Conservation (phyloP, 2,888 invertebrate genomes). For the Oligia strigilis region DNA sequence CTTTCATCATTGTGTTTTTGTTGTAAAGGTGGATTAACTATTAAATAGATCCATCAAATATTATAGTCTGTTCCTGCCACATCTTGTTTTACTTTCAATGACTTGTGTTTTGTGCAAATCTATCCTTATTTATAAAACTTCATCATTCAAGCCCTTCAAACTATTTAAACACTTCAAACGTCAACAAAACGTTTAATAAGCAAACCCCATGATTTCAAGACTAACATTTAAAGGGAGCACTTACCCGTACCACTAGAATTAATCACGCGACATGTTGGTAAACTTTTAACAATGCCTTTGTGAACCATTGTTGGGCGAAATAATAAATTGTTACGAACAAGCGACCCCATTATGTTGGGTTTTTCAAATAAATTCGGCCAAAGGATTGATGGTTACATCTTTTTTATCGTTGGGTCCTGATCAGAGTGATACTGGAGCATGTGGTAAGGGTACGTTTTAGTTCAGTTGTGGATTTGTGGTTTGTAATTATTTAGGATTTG, state of each 20-base stretch:
- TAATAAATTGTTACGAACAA: conserved; percentile 73
- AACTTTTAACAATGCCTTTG: conserved; percentile 84
- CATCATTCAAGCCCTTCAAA: conserved; percentile 8
- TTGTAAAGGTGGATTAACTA: background rate
- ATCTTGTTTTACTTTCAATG: background rate
- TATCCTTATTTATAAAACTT: background rate
- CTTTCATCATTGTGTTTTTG: background rate
- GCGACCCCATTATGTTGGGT: conserved; percentile 69
- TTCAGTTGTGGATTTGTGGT: conserved; percentile 3
- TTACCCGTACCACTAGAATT: conserved; percentile 84
- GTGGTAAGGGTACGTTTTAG: conserved; percentile 39
- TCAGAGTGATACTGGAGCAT: conserved; percentile 55
- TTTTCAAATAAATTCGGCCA: conserved; percentile 81
- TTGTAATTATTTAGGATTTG: background rate
- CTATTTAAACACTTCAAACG: conserved; percentile 53
- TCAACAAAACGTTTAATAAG: conserved; percentile 56
- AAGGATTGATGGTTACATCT: conserved; percentile 80
- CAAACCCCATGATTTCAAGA: conserved; percentile 54
- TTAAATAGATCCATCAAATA: background rate
- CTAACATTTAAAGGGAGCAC: conserved; percentile 76
- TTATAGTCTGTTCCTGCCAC: background rate
- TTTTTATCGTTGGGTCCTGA: conserved; percentile 68
- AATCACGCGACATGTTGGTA: conserved; percentile 89
- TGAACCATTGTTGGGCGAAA: conserved; percentile 74
- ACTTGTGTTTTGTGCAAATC: background rate